Base-by-base conservation (phyloP, 2,888 invertebrate species). In the Chelonus formosanus region DNA sequence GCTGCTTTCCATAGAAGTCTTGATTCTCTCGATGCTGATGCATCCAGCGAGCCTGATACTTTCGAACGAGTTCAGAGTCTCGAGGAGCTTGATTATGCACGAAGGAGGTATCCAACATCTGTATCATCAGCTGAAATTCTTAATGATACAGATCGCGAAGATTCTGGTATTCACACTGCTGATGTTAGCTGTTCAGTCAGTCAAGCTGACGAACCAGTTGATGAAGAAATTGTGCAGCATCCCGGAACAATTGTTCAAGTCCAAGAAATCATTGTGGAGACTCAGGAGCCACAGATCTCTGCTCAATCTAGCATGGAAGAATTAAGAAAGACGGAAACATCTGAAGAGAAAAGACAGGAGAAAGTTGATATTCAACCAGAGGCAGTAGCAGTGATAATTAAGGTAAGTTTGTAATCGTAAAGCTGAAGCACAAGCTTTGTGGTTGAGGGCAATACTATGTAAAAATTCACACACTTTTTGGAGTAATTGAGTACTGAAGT, bases 121-220 rank as follows among this genome's bases (percentile, higher is more conserved):
- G 88, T 89, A 62, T 88, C 89, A 58, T 87, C 87, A 3, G 84
- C 86, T n/a, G 90, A 90, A 74, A 85, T 90, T 78, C 86, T 90
- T 71, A 88, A 88, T 55, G 86, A 90, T 73, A 90, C 89, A 52
- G 92, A 91, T 81, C 88, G 90, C 48, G 93, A 94, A 84, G 93
- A 94, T 78, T 91, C 91, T 70, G 92, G 92, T 3, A 91, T 92
- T 70, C 93, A 93, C 74, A 91, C 92, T 4, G 92, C 92, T 3
- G 90, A 92, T 79, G 93, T 91, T 63, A 92, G 92, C 31, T 91
- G 91, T 75, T 91, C 89, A 40, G 89, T 89, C 32, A 89, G 89
- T 76, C 92, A 92, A 75, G 90, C 91, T 56, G 92, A 92, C 80
- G 92, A 92, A 74, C 89, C 90, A 31, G 89, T 89, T 61, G 91